phyloP scores from a whole-genome alignment of 2,113 vertebrate genomes.

The Orientallactaga bullata region DNA sequence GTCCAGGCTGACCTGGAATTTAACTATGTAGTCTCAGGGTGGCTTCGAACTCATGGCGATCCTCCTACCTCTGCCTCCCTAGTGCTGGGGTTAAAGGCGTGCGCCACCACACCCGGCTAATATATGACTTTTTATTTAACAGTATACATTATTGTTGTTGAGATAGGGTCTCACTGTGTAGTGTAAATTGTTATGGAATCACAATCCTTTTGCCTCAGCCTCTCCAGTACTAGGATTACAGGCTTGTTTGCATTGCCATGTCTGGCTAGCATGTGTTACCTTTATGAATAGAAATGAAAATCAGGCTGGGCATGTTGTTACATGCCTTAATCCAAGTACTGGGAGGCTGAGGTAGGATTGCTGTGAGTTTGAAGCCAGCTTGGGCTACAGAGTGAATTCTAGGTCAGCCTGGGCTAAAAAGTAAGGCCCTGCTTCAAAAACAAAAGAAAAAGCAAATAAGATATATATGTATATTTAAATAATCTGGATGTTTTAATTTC shows the following conservation, averaged over 20 bases:
- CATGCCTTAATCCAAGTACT: no score
- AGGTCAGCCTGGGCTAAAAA: no score
- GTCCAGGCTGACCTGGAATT: background rate
- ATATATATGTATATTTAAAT: background rate
- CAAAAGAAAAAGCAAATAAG: constrained; percentile 30
- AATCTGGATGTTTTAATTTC: constrained; percentile 64
- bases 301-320: no score
- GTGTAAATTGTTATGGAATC: background rate
- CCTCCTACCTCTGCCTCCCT: no score
- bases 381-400: no score
- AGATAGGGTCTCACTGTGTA: background rate
- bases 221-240: background rate
- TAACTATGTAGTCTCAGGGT: background rate
- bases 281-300: constrained; percentile 40
- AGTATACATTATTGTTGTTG: background rate
- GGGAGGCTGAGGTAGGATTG: no score
- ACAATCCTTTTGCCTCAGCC: no score
- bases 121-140: background rate
- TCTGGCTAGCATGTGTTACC: background rate
- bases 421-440: no score
- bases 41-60: no score
- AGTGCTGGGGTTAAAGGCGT: background rate
- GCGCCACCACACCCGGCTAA: background rate
- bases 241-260: background rate
- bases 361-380: no score